Percentiles rank a stretch among this genome's conserved stretches.
Conservation (phyloP, 2,113 vertebrate species). For the Proteles cristata region DNA sequence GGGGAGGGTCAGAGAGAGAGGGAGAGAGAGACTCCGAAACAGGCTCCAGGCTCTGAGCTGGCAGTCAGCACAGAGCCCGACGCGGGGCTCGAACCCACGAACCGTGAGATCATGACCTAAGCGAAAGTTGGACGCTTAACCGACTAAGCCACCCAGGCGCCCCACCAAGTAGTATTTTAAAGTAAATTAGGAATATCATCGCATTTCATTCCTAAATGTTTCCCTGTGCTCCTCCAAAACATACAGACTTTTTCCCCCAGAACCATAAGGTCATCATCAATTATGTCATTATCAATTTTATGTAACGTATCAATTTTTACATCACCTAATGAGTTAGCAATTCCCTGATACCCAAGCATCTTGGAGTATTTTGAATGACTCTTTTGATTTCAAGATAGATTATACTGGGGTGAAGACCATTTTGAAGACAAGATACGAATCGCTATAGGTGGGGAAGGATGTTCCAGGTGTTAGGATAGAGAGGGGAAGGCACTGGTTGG, state of each 20-base stretch:
- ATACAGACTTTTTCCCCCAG: neutral
- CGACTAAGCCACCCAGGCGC: too few species aligned
- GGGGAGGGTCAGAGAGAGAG: too few species aligned
- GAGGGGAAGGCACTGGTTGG: neutral
- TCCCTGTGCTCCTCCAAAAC: neutral
- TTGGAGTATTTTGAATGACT: neutral
- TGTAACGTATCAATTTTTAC: too few species aligned
- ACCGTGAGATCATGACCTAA: too few species aligned
- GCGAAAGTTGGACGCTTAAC: too few species aligned
- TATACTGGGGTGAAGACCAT: neutral
- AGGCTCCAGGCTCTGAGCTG: too few species aligned
- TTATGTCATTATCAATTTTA: too few species aligned
- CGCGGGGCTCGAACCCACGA: too few species aligned
- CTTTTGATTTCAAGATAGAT: constrained; percentile 5
- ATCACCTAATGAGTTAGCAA: neutral
- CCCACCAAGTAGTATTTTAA: neutral
- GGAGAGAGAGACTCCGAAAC: too few species aligned
- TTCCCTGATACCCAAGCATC: neutral
- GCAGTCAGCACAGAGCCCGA: too few species aligned
- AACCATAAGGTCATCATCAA: neutral
- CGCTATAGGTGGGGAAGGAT: neutral
- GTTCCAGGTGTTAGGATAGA: neutral
- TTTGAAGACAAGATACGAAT: neutral
- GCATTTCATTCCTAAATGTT: neutral
- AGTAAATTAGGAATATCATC: neutral